Base-by-base conservation (phyloP, 2,113 vertebrate species). In the Nothoprocta pentlandii region DNA sequence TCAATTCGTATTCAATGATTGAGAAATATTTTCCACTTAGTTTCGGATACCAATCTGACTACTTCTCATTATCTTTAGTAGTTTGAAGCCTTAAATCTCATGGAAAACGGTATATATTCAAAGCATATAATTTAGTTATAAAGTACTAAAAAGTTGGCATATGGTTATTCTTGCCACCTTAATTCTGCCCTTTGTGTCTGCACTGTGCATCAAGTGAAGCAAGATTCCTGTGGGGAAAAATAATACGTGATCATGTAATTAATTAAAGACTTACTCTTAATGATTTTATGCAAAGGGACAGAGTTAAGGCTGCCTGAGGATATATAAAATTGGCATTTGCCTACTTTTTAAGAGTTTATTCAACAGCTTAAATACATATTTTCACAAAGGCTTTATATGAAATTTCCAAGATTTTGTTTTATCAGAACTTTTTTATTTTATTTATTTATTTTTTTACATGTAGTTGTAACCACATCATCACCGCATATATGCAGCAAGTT, bases 211-310 rank as follows among this genome's bases (percentile, higher is more conserved):
- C 73, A 85, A 86, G 44, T 64, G 68, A 93, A 89, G 68, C n/a
- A 80, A 64, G 81, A 87, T 54, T 93, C 87, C 94, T 95, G 81
- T 92, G 75, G 62, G 87, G 87, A 80, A 95, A 96, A 94, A 95
- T 80, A 94, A 80, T 82, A 91, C 26, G 67, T 34, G 82, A 80
- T 53, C 53, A 76, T 66, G 92, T 94, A 92, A 96, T 95, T 95
- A 93, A 96, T 93, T 96, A 94, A 91, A 95, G 41, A 66, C 75
- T 80, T 85, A 79, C 22, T 89, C 56, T 21, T 96, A 95, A 94
- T 90, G 93, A 94, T 82, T 93, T 93, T 69, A 92, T 96, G 79
- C 68, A 85, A 94, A 91, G 81, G 87, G 91, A 94, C 90, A 93
- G 71, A 90, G 94, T 89, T 95, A 87, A 93, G 47, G 73, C 75